These are phyloP conservation scores for Cremastinae sp. DNA, from an alignment of 2,888 invertebrate genomes.

Conservation along the genomic window DNA sequence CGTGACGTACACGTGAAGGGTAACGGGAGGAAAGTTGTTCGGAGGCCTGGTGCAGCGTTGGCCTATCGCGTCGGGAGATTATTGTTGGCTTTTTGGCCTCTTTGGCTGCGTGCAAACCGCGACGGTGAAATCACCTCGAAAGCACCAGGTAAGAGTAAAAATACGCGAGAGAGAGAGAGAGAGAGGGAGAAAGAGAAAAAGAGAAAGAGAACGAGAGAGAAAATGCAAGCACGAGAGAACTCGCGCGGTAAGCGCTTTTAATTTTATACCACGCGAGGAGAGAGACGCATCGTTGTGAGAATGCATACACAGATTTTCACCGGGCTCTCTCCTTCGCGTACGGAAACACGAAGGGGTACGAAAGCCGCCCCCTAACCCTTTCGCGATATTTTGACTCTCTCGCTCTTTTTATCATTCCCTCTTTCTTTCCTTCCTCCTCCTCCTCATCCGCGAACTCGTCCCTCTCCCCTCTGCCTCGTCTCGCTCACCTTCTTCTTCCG, in stretches of 20 bases:
- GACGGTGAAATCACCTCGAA: conserved; percentile 43
- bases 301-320: conserved; percentile 58
- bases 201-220: conserved; percentile 35
- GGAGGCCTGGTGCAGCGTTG: conserved; percentile 11
- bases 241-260: conserved; percentile 57
- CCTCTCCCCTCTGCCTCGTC: conserved; percentile 46
- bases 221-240: conserved; percentile 41
- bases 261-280: conserved; percentile 61
- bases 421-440: conserved; percentile 52
- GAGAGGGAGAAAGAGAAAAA: conserved; percentile 55
- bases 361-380: conserved; percentile 43
- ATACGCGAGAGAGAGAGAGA: conserved; percentile 24
- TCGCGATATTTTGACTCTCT: conserved; percentile 23
- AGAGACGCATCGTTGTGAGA: conserved; percentile 66
- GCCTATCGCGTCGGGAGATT: conserved; percentile 24
- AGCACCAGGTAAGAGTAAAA: conserved; percentile 34
- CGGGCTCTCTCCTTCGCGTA: conserved; percentile 52
- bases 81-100: conserved; percentile 34
- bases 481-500: conserved; percentile 51
- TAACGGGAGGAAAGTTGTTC: conserved; percentile 29
- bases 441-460: conserved; percentile 18
- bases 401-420: conserved; percentile 38
- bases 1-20: not conserved
- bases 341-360: conserved; percentile 57
- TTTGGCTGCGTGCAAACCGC: conserved; percentile 53